Percentiles rank a stretch among this genome's conserved stretches.
These are phyloP conservation scores for Thysanoteuthis rhombus DNA, from an alignment of 2,888 invertebrate species.

Conservation along the genomic window DNA sequence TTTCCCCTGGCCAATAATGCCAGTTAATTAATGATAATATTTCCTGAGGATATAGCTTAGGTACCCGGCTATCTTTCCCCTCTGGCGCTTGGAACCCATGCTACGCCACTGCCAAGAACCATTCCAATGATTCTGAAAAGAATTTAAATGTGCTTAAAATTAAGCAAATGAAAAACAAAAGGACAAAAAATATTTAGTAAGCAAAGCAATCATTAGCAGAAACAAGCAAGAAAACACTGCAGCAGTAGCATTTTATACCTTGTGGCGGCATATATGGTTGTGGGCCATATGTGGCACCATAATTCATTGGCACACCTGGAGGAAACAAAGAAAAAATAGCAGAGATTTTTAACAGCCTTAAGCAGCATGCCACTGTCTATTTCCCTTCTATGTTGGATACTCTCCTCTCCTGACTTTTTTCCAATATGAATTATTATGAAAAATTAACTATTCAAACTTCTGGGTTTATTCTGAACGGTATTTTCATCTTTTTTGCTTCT, in stretches of 20 bases:
- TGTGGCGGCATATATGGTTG: neutral
- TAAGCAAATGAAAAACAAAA: neutral
- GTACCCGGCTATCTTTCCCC: no score
- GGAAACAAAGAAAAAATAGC: constrained; percentile 12
- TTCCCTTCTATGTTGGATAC: neutral
- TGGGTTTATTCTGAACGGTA: no score
- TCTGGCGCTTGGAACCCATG: no score
- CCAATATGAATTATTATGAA: no score
- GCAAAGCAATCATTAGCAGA: neutral
- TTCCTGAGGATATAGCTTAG: no score
- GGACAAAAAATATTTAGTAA: neutral
- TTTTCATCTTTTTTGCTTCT: no score
- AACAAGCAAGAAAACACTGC: neutral
- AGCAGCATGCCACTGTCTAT: neutral
- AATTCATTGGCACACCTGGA: neutral
- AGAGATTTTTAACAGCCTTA: neutral
- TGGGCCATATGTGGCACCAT: neutral
- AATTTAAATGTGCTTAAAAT: neutral
- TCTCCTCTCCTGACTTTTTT: no score
- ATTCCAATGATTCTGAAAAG: no score
- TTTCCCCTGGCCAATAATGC: no score
- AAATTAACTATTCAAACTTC: no score
- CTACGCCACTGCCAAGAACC: no score
- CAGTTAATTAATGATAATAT: no score
- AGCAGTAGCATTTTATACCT: neutral